Base-by-base conservation (phyloP, 2,113 vertebrate species). In the Periophthalmodon schlosseri region DNA sequence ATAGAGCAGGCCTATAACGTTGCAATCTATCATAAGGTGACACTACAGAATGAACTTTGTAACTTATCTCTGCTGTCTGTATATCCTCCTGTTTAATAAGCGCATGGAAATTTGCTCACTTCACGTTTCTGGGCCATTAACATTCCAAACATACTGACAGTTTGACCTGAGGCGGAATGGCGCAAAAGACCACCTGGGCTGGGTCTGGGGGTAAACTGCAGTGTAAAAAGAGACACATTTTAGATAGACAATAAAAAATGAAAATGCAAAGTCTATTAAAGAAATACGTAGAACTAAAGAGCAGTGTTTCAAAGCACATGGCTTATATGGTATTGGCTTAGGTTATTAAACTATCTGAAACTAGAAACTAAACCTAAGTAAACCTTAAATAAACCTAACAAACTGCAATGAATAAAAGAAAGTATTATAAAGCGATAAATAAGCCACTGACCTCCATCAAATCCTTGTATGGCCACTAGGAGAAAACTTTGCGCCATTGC, bases 401-500 rank as follows among this genome's bases (percentile, higher is more conserved):
- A 2, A 10, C 57, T 60, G 23, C 57, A 24, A 24, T 15, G 3
- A 21, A 28, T n/a, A n/a, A 7, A n/a, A n/a, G 5, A 10, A n/a
- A 15, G 1, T 49, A 16, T 49, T 49, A 49, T 49, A 15, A 49
- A 49, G 12, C 3, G 47, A 49, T 49, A 44, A 15, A 49, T 49
- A 44, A 15, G 15, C 3, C 10, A 12, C 23, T 23, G 4, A 60
- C 57, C 57, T 44, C 39, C 39, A 8, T 15, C 56, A 58, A 4
- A 60, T 60, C 34, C 12, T 2, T 0, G 3, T 16, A 0, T 68
- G 52, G 11, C 77, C 81, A 64, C 20, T 56, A 18, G 44, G 49
- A 1, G 36, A 11, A 21, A n/a, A 69, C 3, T 0, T 5, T 60
- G 74, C 76, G 78, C 72, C 84, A 72, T 70, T 63, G 28, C 28